These are phyloP conservation scores for Acropternis orthonyx DNA, from an alignment of 2,797 vertebrate species.

Conservation along the genomic window DNA sequence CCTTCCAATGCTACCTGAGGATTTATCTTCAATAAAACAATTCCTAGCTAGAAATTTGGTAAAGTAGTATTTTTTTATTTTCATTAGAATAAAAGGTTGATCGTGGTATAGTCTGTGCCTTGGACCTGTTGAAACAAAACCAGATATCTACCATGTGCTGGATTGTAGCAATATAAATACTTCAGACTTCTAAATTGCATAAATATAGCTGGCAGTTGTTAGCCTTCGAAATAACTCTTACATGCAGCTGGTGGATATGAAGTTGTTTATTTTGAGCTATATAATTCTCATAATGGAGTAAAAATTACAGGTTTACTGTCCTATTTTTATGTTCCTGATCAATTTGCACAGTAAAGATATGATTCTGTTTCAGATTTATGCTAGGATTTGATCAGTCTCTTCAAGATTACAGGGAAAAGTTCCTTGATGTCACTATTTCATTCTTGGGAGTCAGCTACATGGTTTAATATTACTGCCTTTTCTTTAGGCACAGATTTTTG, in stretches of 20 bases:
- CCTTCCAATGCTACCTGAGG: not conserved
- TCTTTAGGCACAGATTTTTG: not conserved
- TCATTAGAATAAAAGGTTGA: not conserved
- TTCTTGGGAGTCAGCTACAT: not conserved
- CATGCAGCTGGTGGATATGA: slow-evolving; percentile 10
- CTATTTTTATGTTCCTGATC: not conserved
- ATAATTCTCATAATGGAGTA: not conserved
- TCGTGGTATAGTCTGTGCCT: not conserved
- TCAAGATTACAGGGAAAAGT: not conserved
- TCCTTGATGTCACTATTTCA: not conserved
- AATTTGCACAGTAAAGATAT: not conserved
- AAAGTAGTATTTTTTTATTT: not conserved
- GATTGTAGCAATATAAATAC: not conserved
- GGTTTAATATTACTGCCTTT: not conserved
- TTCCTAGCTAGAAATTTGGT: not conserved
- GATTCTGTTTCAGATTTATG: not conserved
- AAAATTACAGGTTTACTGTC: slow-evolving; percentile 30
- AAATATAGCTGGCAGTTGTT: not conserved
- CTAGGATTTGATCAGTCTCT: not conserved
- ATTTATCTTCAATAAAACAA: not conserved
- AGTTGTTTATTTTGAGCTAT: slow-evolving; percentile 45
- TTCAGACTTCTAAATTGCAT: slow-evolving; percentile 16
- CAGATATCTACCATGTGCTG: not conserved
- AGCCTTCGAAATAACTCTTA: not conserved
- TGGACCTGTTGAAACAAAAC: not conserved